phyloP scores from a whole-genome alignment of 1,140 invertebrate species.

The Lasaia peninsularis region DNA sequence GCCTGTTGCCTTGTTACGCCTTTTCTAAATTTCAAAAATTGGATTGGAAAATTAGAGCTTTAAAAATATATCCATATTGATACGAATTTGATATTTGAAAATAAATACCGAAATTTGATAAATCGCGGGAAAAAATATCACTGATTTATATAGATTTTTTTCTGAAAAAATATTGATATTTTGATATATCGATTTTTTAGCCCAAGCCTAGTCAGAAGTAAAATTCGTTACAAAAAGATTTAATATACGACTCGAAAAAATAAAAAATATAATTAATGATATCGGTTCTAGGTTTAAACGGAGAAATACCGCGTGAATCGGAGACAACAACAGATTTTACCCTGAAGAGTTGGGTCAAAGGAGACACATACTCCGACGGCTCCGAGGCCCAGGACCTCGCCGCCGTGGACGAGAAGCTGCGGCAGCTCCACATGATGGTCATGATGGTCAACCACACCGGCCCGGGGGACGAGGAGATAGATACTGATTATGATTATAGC shows the following conservation, averaged over 20 bases:
- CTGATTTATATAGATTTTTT: too few relatives aligned
- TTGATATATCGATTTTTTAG: too few relatives aligned
- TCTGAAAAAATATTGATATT: too few relatives aligned
- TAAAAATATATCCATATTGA: too few relatives aligned
- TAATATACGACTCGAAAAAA: not conserved
- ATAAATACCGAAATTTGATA: too few relatives aligned
- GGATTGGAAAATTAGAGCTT: too few relatives aligned
- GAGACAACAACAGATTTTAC: slow-evolving; percentile 47
- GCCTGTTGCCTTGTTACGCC: too few relatives aligned
- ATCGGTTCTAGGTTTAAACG: slow-evolving; percentile 35
- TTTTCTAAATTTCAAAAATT: too few relatives aligned
- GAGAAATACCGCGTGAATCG: slow-evolving; percentile 35
- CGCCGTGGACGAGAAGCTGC: slow-evolving; percentile 52
- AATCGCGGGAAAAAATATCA: too few relatives aligned
- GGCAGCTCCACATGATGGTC: slow-evolving; percentile 46
- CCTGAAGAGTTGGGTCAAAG: slow-evolving; percentile 36
- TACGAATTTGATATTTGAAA: too few relatives aligned
- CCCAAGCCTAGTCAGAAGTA: too few relatives aligned
- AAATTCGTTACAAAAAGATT: too few relatives aligned
- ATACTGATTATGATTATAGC: slow-evolving; percentile 56
- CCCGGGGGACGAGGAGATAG: slow-evolving; percentile 40
- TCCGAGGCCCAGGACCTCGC: slow-evolving; percentile 32
- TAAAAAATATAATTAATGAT: not conserved
- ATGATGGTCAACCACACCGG: slow-evolving; percentile 43
- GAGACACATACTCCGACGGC: slow-evolving; percentile 27